Base-by-base conservation (phyloP, 1,140 invertebrate genomes). In the Scylla paramamosain region DNA sequence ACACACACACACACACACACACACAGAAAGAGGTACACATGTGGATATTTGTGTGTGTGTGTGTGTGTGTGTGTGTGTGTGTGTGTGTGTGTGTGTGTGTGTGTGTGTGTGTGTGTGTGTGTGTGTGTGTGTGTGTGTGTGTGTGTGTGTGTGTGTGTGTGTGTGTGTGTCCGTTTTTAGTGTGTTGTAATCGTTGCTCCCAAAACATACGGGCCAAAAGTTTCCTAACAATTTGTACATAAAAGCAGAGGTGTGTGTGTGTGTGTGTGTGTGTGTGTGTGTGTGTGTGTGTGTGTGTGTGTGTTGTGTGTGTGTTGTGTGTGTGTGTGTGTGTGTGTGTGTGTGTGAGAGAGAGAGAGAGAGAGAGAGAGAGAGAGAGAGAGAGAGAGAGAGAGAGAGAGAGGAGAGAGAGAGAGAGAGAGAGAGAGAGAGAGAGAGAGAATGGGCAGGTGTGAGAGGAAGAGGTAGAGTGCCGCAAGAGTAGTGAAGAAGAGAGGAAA, bases 21-120 rank as follows among this genome's bases (percentile, higher is more conserved):
- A 39, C 86, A 87, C 25, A 87, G 6, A 87, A 0, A 87, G 4
- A n/a, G n/a, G n/a, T 3, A 77, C 20, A 77, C 20, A 77, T n/a
- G n/a, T 77, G n/a, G 25, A n/a, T 77, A n/a, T 77, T 12, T 59
- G 52, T 12, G 52, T 59, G 52, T 59, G 52, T 59, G 59, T 67
- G 59, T 67, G 59, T 67, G 59, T 67, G 59, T 67, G 59, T 67
- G 59, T 67, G 59, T 67, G 59, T 67, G 59, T 67, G 59, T 67
- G 59, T 67, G 59, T 67, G 59, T 48, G 46, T 48, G 46, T 48
- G 46, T 48, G 46, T 48, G 46, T 48, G 46, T 48, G 46, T 48
- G 46, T 48, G 46, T 48, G 52, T 59, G 52, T 59, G 52, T 59
- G 52, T 59, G 52, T 59, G 52, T 59, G 52, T 59, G 52, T 59